phyloP scores from a whole-genome alignment of 2,797 vertebrate species.

The Chelon labrosus region DNA sequence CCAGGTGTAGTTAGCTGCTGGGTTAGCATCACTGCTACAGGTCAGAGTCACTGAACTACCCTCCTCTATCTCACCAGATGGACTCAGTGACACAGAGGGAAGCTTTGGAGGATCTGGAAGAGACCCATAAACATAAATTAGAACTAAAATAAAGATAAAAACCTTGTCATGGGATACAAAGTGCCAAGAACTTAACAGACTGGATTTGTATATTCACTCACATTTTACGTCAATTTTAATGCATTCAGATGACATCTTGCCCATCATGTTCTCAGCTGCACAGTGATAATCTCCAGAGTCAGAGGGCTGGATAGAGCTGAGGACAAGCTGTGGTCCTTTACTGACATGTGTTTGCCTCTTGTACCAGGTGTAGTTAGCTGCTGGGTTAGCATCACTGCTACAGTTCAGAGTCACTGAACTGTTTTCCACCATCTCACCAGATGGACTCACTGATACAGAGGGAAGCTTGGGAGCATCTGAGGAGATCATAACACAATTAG shows the following conservation, averaged over 20 bases:
- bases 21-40: no score
- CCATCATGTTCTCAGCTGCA: constrained; percentile 8
- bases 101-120: no score
- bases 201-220: background rate
- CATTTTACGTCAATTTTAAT: constrained; percentile 14
- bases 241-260: background rate
- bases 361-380: constrained; percentile 53
- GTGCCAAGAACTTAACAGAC: no score
- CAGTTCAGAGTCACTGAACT: constrained; percentile 52
- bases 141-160: no score
- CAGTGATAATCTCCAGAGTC: constrained; percentile 22
- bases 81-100: no score
- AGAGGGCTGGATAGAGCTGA: constrained; percentile 29
- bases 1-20: no score
- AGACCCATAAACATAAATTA: no score
- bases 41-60: no score
- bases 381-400: constrained; percentile 58
- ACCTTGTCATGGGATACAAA: no score
- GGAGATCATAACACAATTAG: background rate
- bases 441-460: constrained; percentile 16
- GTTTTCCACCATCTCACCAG: constrained; percentile 23
- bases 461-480: constrained; percentile 23
- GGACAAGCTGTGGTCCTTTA: background rate
- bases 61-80: no score
- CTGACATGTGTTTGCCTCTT: background rate